Base-by-base conservation (phyloP, 2,888 invertebrate species). In the Cantharis nigra region DNA sequence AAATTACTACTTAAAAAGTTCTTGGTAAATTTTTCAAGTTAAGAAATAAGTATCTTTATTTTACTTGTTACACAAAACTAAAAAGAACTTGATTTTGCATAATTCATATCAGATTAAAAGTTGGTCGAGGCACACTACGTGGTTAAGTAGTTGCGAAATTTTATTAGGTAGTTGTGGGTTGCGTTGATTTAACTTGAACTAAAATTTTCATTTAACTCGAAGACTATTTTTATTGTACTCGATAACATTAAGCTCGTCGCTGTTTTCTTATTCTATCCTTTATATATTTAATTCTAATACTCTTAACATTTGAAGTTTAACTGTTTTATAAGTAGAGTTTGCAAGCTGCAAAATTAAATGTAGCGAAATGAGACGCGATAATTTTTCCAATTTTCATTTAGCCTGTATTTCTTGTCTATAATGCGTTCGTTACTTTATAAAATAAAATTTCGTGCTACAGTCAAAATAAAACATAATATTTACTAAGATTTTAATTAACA, bases 171-270 rank as follows among this genome's bases (percentile, higher is more conserved):
- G 49, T 49, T 49, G 49, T 49, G 49, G 49, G n/a, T n/a, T n/a
- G 49, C 49, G 49, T 49, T 49, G 49, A 49, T 49, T 49, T 49
- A 49, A 49, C 49, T 49, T 49, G 3, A 69, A 77, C 71, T 67
- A 14, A 67, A 70, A 63, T 72, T 77, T 78, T 78, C 78, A 78
- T 71, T 78, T 72, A 78, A 70, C 75, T 49, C 67, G 23, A 63
- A 63, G 69, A 72, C 69, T 76, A 69, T 70, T 72, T 72, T 76
- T 72, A 76, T 72, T 69, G 20, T 70, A 69, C 63, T 26, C 70
- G 76, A 72, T 76, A 76, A 76, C 76, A 63, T 63, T 63, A 75
- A 64, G 69, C 64, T 70, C 72, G 62, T 63, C 67, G 28, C 49
- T 65, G 70, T 72, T 70, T 70, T 67, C 23, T 67, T 67, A 13